Percentiles rank a stretch among this genome's conserved stretches.
Conservation (phyloP, 2,888 invertebrate species). For the Diarsia mendica region DNA sequence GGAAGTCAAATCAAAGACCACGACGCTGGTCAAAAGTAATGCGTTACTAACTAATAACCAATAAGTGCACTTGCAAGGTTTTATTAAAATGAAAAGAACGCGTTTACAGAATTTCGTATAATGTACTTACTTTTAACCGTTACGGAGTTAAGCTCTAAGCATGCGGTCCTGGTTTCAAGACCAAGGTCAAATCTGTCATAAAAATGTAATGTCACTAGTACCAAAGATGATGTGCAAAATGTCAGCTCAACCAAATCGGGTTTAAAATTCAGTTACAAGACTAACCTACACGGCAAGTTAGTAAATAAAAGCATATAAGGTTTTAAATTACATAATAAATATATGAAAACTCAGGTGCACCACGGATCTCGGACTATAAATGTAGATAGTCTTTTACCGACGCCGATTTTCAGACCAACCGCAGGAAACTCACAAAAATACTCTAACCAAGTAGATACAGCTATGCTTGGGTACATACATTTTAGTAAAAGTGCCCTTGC, state of each 20-base stretch:
- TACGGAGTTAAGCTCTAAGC: background rate
- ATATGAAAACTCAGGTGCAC: background rate
- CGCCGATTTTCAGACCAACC: background rate
- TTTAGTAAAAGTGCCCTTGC: constrained; percentile 20
- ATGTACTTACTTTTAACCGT: background rate
- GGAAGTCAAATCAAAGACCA: background rate
- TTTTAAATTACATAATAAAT: background rate
- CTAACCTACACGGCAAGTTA: background rate
- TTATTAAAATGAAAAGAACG: background rate
- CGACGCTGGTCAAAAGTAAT: background rate
- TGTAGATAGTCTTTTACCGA: background rate
- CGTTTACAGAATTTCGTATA: background rate
- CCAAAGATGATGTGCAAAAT: background rate
- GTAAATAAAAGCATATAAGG: background rate
- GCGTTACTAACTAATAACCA: too few species aligned
- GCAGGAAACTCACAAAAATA: constrained; percentile 10
- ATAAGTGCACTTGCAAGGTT: background rate
- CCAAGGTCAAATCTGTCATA: background rate
- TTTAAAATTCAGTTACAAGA: background rate
- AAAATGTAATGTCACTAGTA: background rate
- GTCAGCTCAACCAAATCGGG: background rate
- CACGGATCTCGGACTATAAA: background rate
- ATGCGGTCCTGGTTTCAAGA: background rate
- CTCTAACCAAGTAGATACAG: background rate
- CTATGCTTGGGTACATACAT: constrained; percentile 9